phyloP scores from a whole-genome alignment of 2,113 vertebrate genomes.

The Collichthys lucidus region DNA sequence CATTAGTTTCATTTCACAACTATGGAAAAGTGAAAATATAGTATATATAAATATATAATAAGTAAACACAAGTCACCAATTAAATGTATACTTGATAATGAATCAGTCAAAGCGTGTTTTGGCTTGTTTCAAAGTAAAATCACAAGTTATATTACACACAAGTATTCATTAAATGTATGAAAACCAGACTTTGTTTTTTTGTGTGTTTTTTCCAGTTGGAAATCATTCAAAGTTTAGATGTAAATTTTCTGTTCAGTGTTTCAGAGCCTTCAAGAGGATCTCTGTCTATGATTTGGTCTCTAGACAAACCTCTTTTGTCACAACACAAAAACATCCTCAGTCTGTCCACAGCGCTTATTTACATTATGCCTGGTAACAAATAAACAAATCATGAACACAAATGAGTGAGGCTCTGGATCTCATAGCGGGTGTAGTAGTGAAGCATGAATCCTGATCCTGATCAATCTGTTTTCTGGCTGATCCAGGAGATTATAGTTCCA shows the following conservation, averaged over 20 bases:
- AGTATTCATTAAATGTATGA: too few relatives aligned
- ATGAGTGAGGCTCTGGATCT: slow-evolving; percentile 2
- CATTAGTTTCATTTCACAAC: too few relatives aligned
- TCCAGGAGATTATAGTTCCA: slow-evolving; percentile 11
- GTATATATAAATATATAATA: too few relatives aligned
- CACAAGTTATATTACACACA: too few relatives aligned
- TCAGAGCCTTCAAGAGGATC: not conserved
- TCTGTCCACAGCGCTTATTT: not conserved
- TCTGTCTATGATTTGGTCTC: not conserved
- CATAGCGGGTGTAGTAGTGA: not conserved
- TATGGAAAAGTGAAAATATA: too few relatives aligned
- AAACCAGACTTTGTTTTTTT: not conserved
- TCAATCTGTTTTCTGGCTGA: slow-evolving; percentile 11
- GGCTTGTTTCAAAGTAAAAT: too few relatives aligned
- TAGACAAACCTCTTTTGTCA: slow-evolving; percentile 4
- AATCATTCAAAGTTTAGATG: not conserved
- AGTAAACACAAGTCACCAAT: too few relatives aligned
- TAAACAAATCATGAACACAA: slow-evolving; percentile 4
- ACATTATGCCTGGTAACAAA: not conserved
- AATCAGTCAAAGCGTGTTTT: too few relatives aligned
- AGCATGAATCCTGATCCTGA: slow-evolving; percentile 13
- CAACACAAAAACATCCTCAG: slow-evolving; percentile 4
- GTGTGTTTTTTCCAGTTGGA: not conserved
- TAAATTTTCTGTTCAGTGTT: not conserved
- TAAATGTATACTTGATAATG: too few relatives aligned